Evolutionary conservation across 2,888 invertebrate species (phyloP).

Genomic region (Malthinus seriepunctatus): DNA sequence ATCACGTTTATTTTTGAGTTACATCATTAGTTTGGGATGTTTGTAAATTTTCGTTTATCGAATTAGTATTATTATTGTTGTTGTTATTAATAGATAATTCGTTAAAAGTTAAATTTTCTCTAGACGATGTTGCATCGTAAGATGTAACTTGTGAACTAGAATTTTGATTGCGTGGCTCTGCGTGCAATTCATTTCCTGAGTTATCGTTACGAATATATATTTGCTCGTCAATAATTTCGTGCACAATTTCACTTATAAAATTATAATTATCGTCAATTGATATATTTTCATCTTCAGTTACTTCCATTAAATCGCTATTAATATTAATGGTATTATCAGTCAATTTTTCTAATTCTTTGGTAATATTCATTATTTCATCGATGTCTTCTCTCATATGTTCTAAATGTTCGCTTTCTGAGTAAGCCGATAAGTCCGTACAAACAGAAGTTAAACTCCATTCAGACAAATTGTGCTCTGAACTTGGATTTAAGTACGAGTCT

Average conservation of each 20-base stretch:
- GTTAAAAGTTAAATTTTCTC: neutral
- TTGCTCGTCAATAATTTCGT: neutral
- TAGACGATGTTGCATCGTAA: neutral
- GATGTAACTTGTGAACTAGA: too few species aligned
- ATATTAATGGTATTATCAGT: slow-evolving; percentile 33
- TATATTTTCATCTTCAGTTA: neutral
- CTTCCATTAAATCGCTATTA: neutral
- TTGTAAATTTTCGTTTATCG: too few species aligned
- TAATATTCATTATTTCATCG: slow-evolving; percentile 31
- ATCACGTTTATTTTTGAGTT: too few species aligned
- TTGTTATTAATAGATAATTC: too few species aligned
- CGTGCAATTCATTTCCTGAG: too few species aligned
- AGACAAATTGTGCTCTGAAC: slow-evolving; percentile 25
- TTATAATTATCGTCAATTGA: neutral
- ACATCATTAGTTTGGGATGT: too few species aligned
- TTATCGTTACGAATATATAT: too few species aligned
- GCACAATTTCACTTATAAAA: neutral
- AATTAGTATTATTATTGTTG: too few species aligned
- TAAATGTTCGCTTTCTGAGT: slow-evolving; percentile 26
- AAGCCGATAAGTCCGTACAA: slow-evolving; percentile 34
- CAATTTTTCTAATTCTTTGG: slow-evolving; percentile 35
- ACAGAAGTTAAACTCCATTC: slow-evolving; percentile 39
- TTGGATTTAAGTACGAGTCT: slow-evolving; percentile 10
- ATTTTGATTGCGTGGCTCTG: too few species aligned
- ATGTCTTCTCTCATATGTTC: slow-evolving; percentile 26